Percentiles rank a stretch among this genome's conserved stretches.
Conservation (phyloP, 1,140 invertebrate species). For the Macrobrachium rosenbergii region DNA sequence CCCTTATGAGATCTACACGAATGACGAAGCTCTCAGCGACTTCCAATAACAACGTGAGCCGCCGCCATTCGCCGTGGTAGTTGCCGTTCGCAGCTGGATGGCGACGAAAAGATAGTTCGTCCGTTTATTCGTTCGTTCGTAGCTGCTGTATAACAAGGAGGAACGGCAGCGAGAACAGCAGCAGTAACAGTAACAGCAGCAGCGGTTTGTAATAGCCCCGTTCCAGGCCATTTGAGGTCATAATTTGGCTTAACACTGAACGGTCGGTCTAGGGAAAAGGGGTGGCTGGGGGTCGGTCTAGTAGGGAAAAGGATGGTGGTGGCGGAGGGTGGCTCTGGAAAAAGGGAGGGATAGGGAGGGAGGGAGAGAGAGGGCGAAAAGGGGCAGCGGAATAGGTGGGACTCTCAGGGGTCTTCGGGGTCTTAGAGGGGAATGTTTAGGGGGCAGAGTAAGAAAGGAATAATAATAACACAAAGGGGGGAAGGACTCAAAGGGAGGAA, state of each 20-base stretch:
- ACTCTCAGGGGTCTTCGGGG: no score
- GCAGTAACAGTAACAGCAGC: not conserved
- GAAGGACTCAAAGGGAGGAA: no score
- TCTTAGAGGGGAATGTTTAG: no score
- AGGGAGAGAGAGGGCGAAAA: no score
- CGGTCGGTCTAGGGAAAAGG: conserved; percentile 14
- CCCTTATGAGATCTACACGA: no score
- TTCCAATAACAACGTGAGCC: conserved; percentile 4
- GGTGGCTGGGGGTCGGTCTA: not conserved
- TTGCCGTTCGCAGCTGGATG: not conserved
- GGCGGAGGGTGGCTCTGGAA: no score
- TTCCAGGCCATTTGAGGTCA: conserved; percentile 35
- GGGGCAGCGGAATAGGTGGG: no score
- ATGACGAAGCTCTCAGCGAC: no score
- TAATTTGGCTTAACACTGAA: conserved; percentile 24
- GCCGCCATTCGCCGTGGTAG: no score
- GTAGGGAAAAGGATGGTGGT: not conserved
- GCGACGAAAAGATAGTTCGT: no score
- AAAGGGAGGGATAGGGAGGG: not conserved
- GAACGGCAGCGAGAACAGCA: not conserved
- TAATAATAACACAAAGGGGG: no score
- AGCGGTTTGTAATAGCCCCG: conserved; percentile 23
- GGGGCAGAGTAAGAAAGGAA: no score
- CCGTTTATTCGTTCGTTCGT: not conserved
- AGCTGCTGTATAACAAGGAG: not conserved